Percentiles rank a stretch among this genome's conserved stretches.
Evolutionary conservation across 2,888 invertebrate genomes (phyloP).

Genomic region (Pimpla rufipes): DNA sequence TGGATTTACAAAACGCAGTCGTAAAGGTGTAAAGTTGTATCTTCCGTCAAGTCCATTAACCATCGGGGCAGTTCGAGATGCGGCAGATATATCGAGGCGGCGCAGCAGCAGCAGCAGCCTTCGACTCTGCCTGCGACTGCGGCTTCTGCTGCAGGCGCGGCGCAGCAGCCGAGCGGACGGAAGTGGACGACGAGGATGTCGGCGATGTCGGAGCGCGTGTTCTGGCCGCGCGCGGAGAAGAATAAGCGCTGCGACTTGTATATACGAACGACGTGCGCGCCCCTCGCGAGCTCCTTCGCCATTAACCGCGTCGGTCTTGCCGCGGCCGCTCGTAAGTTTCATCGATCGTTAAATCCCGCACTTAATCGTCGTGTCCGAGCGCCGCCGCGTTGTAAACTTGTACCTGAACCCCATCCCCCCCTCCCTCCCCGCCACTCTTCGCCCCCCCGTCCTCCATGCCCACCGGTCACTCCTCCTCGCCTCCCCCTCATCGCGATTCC

Average conservation of each 20-base stretch:
- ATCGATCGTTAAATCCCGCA: conserved; percentile 84
- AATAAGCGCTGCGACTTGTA: conserved; percentile 36
- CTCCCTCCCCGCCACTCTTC: background rate
- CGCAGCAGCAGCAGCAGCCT: too few species aligned
- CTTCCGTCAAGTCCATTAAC: conserved; percentile 70
- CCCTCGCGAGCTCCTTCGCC: conserved; percentile 61
- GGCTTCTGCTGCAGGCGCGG: background rate
- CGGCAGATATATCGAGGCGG: conserved; percentile 56
- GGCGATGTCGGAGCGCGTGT: background rate
- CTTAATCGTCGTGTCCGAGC: conserved; percentile 83
- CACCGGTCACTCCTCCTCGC: too few species aligned
- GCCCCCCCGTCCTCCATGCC: too few species aligned
- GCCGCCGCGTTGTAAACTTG: conserved; percentile 81
- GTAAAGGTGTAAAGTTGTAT: conserved; percentile 68
- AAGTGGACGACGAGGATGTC: conserved; percentile 14
- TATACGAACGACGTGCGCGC: background rate
- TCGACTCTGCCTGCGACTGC: background rate
- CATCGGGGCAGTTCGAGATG: conserved; percentile 57
- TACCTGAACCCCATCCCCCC: conserved; percentile 45
- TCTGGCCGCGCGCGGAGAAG: conserved; percentile 28
- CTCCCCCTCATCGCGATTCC: conserved; percentile 14
- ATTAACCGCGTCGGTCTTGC: conserved; percentile 68
- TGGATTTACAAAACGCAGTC: conserved; percentile 68
- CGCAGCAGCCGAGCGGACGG: conserved; percentile 25
- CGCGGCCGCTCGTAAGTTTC: conserved; percentile 72